A percentile compares a stretch with the other conserved stretches of the same genome.
Conservation (phyloP, 2,797 vertebrate species). For the Distichodus sexfasciatus region DNA sequence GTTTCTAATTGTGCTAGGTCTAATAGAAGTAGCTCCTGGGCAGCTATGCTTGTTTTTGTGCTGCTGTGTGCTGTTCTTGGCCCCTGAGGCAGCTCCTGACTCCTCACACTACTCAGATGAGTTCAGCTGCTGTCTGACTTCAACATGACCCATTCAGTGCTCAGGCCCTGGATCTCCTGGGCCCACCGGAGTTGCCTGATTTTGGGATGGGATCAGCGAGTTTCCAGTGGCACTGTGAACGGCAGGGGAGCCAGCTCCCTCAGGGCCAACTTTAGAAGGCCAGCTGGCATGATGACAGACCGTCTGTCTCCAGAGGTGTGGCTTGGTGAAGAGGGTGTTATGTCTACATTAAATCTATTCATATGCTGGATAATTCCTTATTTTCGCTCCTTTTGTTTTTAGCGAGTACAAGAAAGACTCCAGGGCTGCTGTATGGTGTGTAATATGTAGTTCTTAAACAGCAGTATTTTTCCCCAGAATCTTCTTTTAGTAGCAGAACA, state of each 20-base stretch:
- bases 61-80: constrained; percentile 37
- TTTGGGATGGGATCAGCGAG: neutral
- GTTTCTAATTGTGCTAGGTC: constrained; percentile 43
- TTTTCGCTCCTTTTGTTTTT: constrained; percentile 15
- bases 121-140: constrained; percentile 42
- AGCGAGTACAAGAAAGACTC: constrained; percentile 14
- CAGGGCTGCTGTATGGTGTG: constrained; percentile 7
- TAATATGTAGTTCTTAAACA: constrained; percentile 26
- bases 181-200: neutral
- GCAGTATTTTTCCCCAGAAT: too few species aligned
- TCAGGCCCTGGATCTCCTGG: neutral
- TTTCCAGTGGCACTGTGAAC: neutral
- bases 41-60: constrained; percentile 25
- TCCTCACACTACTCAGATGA: constrained; percentile 31
- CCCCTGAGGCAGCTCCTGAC: constrained; percentile 34
- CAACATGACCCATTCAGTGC: constrained; percentile 9
- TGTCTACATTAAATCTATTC: constrained; percentile 27
- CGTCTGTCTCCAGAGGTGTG: constrained; percentile 2
- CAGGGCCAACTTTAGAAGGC: neutral
- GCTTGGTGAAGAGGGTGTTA: constrained; percentile 20
- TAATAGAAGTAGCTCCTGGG: constrained; percentile 34
- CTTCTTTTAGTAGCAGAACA: constrained; percentile 8
- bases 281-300: neutral
- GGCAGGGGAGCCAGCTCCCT: neutral
- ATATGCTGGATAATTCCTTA: neutral